These are phyloP conservation scores for Oxyruncus cristatus DNA, from an alignment of 2,113 vertebrate genomes.

Conservation along the genomic window DNA sequence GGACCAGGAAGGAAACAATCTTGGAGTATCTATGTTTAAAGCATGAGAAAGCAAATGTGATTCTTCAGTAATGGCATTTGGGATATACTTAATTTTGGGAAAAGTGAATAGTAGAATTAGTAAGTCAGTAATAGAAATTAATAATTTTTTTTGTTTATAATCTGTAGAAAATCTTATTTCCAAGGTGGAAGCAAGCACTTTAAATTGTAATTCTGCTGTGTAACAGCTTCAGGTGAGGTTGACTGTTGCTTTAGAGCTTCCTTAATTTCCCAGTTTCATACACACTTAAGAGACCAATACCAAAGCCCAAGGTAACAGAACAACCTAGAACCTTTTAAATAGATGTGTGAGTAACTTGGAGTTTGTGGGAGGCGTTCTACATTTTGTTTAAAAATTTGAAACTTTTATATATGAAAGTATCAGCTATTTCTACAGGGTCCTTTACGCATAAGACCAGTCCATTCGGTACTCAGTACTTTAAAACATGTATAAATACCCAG, in stretches of 20 bases:
- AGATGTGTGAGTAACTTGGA: neutral
- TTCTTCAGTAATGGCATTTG: neutral
- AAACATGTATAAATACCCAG: neutral
- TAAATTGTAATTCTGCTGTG: neutral
- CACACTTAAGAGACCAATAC: neutral
- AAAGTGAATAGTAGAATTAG: neutral
- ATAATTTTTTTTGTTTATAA: neutral
- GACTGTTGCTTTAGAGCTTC: neutral
- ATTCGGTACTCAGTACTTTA: neutral
- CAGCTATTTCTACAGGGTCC: neutral
- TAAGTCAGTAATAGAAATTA: neutral
- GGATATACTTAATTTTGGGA: neutral
- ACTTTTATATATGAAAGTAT: neutral
- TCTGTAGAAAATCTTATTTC: neutral
- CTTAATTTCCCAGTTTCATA: neutral
- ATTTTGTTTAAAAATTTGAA: neutral
- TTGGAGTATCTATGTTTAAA: neutral
- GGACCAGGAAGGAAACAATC: neutral
- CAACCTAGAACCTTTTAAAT: neutral
- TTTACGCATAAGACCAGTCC: neutral
- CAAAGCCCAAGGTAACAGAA: neutral
- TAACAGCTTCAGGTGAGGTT: neutral
- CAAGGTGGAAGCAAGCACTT: neutral
- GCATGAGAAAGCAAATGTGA: neutral
- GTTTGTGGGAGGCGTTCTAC: neutral